Conservation (phyloP, 2,113 vertebrate genomes). For the Diadophis punctatus region DNA sequence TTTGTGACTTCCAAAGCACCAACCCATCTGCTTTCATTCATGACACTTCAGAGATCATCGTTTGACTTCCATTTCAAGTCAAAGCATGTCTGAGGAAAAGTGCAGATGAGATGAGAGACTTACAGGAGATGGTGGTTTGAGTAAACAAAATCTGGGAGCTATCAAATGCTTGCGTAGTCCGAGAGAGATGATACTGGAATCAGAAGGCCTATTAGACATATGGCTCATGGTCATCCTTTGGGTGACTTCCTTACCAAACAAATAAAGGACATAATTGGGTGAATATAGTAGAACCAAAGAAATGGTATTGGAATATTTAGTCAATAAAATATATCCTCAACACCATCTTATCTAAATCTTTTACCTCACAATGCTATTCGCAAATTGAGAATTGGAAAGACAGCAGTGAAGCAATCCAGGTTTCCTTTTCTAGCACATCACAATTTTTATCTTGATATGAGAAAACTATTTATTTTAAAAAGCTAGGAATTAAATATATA, state of each 20-base stretch:
- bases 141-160: neutral
- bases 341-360: constrained; percentile 32
- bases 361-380: constrained; percentile 31
- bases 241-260: neutral
- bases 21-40: constrained; percentile 60
- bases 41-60: constrained; percentile 43
- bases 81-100: constrained; percentile 51
- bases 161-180: neutral
- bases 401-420: constrained; percentile 59
- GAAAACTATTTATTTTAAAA: neutral
- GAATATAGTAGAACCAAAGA: neutral
- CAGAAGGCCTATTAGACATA: neutral
- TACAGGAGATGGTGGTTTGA: constrained; percentile 27
- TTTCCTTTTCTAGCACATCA: neutral
- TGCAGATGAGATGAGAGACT: constrained; percentile 34
- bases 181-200: neutral
- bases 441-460: neutral
- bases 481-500: neutral
- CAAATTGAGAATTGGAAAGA: constrained; percentile 63
- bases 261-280: neutral
- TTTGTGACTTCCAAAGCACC: constrained; percentile 72
- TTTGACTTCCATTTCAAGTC: constrained; percentile 54
- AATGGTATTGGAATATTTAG: neutral
- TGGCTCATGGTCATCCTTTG: neutral
- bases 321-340: neutral